Base-by-base conservation (phyloP, 2,888 invertebrate species). In the Noctua pronuba region DNA sequence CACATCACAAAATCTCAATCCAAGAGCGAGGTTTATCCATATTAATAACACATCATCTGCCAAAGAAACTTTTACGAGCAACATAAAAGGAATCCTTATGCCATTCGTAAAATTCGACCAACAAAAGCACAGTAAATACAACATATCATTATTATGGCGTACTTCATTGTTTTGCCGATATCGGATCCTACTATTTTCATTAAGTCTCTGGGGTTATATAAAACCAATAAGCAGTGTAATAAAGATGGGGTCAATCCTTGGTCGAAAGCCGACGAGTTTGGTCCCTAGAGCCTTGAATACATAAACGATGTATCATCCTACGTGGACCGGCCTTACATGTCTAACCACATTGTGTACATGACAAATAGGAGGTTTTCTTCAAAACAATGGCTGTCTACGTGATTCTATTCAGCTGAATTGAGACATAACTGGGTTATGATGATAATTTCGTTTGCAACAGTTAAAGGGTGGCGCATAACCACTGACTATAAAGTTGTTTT, bases 171-270 rank as follows among this genome's bases (percentile, higher is more conserved):
- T 82, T 84, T 71, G 55, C 69, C 77, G 75, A 84, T 82, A 88
- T 86, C 86, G 72, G 82, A 41, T 84, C 78, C 78, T 83, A 86
- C 86, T 89, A 90, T 90, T 92, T 92, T 91, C 90, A 91, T 92
- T 90, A 86, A 86, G 83, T 91, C 92, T 88, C 92, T 21, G 78
- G 91, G 92, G 93, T 84, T 90, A 88, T 91, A 90, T 90, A 88
- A 91, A 94, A 92, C 92, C 91, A 93, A 93, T 94, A 93, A 91
- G 89, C 89, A 82, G 77, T 79, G 88, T 92, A 92, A 94, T 94
- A 93, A 94, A 92, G 88, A 89, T 88, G 82, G 81, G 92, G 91
- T 91, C 92, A 91, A 91, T 92, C 88, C 88, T 89, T 88, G 86
- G 86, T 80, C 87, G 79, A 89, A 90, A 91, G 80, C 87, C 88